Evolutionary conservation across 2,797 vertebrate species (phyloP), one percentile per base, ranked within the genome.

Genomic region (Phaenicophaeus curvirostris): DNA sequence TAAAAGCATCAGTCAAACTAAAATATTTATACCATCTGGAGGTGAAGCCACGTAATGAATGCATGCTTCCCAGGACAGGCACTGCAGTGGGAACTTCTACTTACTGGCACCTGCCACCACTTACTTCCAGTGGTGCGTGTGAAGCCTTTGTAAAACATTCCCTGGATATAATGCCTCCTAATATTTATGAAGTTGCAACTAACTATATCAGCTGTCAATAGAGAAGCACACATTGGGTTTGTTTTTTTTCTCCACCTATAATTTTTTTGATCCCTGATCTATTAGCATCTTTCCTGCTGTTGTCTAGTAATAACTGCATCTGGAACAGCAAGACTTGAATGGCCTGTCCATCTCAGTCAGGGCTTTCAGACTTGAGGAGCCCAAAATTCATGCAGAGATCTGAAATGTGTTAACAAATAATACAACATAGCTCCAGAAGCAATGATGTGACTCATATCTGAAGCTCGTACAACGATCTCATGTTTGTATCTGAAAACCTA

Each of bases 311-410:
- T 28, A 67, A 44, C 17, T 28, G 13, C 42, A 33, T 16, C 7
- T 37, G 80, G 42, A 86, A n/a, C 44, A 50, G 46, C 30, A 72
- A 62, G 68, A 31, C 17, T 41, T 39, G 46, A 75, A 54, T 2
- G 20, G n/a, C 63, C 39, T 0, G 0, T 37, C 44, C 3, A 4
- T 31, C 53, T 73, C 58, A 39, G 24, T 10, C 44, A 82, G 78
- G 51, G 30, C 51, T 76, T 81, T 79, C 71, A 57, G 25, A 35
- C 21, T 58, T 42, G 31, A 65, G 75, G 5, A 37, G 27, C 39
- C 59, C 62, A 15, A 41, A 82, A 53, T n/a, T 62, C 21, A 48
- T 4, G 13, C 8, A 11, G 53, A 39, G 18, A 8, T 6, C 3
- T 83, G 54, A 54, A 82, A 48, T 24, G 18, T 6, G 18, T 61